These are phyloP conservation scores for Charaxes varanes DNA, from an alignment of 1,140 invertebrate species.

Conservation along the genomic window DNA sequence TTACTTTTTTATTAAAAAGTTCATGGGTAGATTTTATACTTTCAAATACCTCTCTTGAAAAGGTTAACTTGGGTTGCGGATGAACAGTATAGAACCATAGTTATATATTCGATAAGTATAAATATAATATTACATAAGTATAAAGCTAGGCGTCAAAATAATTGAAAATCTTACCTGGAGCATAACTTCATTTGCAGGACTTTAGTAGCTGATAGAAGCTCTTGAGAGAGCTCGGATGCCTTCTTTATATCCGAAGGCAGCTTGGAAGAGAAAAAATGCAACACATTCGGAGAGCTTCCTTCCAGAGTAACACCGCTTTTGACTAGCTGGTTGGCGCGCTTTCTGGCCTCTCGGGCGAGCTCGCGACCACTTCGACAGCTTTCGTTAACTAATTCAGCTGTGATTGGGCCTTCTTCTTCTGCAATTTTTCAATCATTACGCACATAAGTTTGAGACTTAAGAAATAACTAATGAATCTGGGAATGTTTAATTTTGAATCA, in stretches of 20 bases:
- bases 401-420: slow-evolving; percentile 36
- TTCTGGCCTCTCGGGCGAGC: slow-evolving; percentile 32
- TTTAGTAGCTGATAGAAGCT: slow-evolving; percentile 53
- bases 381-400: slow-evolving; percentile 43
- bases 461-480: no score
- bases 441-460: no score
- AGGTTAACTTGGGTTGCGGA: no score
- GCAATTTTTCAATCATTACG: slow-evolving; percentile 2
- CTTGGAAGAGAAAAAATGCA: slow-evolving; percentile 49
- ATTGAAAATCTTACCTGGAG: slow-evolving; percentile 27
- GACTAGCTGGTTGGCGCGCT: slow-evolving; percentile 45
- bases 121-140: no score
- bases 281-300: slow-evolving; percentile 33
- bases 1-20: no score
- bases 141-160: no score
- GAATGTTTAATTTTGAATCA: no score
- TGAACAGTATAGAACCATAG: no score
- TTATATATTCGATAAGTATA: no score
- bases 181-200: slow-evolving; percentile 55
- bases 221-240: slow-evolving; percentile 43
- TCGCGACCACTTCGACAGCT: slow-evolving; percentile 49
- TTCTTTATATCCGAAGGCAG: slow-evolving; percentile 41
- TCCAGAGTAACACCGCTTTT: slow-evolving; percentile 43
- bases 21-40: no score
- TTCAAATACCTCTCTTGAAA: no score